phyloP scores from a whole-genome alignment of 2,113 vertebrate genomes.

The Clarias gariepinus region DNA sequence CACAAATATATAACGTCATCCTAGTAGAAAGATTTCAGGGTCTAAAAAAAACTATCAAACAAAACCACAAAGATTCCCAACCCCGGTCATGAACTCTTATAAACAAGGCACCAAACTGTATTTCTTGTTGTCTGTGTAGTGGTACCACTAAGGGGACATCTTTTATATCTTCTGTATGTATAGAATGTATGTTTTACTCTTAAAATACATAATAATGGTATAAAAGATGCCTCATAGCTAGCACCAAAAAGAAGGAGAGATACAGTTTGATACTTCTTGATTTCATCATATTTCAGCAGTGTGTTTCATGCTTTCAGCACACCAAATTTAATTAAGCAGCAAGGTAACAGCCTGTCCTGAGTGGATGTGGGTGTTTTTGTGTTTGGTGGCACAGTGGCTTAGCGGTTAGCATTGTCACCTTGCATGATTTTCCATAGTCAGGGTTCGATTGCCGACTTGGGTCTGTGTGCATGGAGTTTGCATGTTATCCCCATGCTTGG shows the following conservation, averaged over 20 bases:
- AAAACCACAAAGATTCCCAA: neutral
- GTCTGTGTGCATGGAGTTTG: no score
- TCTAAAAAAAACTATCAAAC: neutral
- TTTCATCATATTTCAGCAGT: neutral
- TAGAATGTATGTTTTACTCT: neutral
- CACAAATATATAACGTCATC: neutral
- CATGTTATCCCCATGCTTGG: no score
- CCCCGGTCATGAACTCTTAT: neutral
- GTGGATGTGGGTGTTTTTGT: neutral
- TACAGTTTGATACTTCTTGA: neutral
- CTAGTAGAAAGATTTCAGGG: neutral
- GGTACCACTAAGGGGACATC: neutral
- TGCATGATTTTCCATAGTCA: no score
- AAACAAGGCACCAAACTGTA: neutral
- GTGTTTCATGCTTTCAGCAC: neutral
- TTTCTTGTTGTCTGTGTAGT: neutral
- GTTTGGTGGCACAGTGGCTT: no score
- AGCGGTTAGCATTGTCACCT: no score
- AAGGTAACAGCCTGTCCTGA: neutral
- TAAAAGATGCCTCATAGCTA: neutral
- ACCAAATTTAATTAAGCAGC: neutral
- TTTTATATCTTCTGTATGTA: neutral
- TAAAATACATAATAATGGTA: neutral
- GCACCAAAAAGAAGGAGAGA: neutral
- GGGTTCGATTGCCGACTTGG: no score